Percentiles rank a stretch among this genome's conserved stretches.
Evolutionary conservation across 2,888 invertebrate species (phyloP).

Genomic region (Euclidia mi): DNA sequence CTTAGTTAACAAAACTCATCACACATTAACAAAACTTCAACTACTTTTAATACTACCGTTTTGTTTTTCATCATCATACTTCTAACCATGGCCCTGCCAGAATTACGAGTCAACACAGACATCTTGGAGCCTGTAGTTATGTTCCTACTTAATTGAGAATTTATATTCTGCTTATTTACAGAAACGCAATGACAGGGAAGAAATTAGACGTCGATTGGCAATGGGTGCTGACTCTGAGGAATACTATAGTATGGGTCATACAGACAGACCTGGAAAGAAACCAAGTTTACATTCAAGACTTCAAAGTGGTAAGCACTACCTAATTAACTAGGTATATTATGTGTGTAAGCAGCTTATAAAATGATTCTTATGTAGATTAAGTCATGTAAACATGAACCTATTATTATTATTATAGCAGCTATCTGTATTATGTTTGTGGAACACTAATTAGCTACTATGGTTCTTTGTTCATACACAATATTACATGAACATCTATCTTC

Average conservation of each 20-base stretch:
- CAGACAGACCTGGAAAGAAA: slow-evolving; percentile 94
- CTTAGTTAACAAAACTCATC: neutral
- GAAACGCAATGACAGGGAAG: slow-evolving; percentile 97
- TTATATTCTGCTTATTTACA: slow-evolving; percentile 78
- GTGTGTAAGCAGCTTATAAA: slow-evolving; percentile 14
- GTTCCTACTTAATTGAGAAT: too few relatives aligned
- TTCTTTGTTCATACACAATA: neutral
- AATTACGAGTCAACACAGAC: too few relatives aligned
- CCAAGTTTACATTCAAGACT: slow-evolving; percentile 96
- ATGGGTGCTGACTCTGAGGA: slow-evolving; percentile 95
- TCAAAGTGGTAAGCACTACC: slow-evolving; percentile 92
- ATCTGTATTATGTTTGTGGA: slow-evolving; percentile 22
- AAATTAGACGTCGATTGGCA: slow-evolving; percentile 96
- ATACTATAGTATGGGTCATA: slow-evolving; percentile 90
- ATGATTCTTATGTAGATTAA: slow-evolving; percentile 17
- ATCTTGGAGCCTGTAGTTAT: too few relatives aligned
- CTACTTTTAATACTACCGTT: too few relatives aligned
- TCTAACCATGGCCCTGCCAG: too few relatives aligned
- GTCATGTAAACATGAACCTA: slow-evolving; percentile 26
- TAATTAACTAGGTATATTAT: neutral
- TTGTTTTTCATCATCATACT: too few relatives aligned
- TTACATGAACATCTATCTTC: neutral
- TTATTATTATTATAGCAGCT: slow-evolving; percentile 14
- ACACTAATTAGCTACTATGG: slow-evolving; percentile 18
- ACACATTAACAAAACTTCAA: neutral